A percentile compares a stretch with the other conserved stretches of the same genome.
Evolutionary conservation across 1,140 invertebrate species (phyloP).

Genomic region (Lamellibrachia luymesi): DNA sequence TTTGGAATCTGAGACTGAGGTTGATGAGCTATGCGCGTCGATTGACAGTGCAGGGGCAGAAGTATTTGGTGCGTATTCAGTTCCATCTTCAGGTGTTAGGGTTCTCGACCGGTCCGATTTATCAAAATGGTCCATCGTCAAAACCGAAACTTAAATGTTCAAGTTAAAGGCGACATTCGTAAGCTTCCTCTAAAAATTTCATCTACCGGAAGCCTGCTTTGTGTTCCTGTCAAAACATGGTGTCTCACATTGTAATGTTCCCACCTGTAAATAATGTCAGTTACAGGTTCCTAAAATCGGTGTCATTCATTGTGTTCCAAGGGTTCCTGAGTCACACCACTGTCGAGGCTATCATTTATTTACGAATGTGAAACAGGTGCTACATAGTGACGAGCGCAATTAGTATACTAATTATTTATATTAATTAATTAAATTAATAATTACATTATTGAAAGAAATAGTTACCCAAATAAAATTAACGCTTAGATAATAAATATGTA

Average conservation of each 20-base stretch:
- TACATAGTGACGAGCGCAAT: no score
- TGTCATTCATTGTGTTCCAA: no score
- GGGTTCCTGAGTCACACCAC: no score
- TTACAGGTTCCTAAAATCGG: no score
- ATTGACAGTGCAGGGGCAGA: neutral
- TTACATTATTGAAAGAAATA: no score
- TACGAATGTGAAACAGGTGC: no score
- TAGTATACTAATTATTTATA: no score
- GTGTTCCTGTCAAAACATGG: neutral
- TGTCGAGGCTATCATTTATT: no score
- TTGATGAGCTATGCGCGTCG: neutral
- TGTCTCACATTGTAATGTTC: neutral
- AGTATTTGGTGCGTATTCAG: neutral
- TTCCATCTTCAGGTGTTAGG: neutral
- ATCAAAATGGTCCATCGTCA: neutral
- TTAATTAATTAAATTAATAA: no score
- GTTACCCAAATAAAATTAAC: no score
- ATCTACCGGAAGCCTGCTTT: neutral
- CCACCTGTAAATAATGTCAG: neutral
- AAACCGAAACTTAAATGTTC: neutral
- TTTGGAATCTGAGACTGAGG: neutral
- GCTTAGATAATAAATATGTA: no score
- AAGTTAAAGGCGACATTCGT: neutral
- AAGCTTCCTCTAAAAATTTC: neutral
- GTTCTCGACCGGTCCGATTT: neutral